Conservation (phyloP, 1,140 invertebrate species). For the Amphibalanus amphitrite region DNA sequence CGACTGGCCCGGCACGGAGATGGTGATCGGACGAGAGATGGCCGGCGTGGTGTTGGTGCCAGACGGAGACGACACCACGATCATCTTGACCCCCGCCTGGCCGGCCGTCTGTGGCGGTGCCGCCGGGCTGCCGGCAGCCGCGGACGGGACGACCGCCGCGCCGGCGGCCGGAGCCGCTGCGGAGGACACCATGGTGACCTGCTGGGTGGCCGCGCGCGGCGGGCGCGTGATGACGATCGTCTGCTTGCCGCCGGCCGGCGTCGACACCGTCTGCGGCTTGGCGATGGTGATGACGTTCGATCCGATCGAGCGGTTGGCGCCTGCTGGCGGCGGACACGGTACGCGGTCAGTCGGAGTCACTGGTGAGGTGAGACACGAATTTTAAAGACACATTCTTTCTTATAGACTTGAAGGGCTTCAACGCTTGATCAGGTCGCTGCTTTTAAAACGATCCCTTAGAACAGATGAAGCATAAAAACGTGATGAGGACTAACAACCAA, state of each 20-base stretch:
- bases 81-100: conserved; percentile 40
- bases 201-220: conserved; percentile 34
- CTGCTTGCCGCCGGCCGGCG: conserved; percentile 33
- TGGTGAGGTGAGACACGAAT: too few relatives aligned
- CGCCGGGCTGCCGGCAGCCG: conserved; percentile 23
- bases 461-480: too few relatives aligned
- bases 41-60: conserved; percentile 16
- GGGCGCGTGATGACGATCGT: conserved; percentile 46
- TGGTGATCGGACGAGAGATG: conserved; percentile 40
- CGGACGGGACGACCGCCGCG: conserved; percentile 17
- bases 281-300: conserved; percentile 13
- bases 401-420: too few relatives aligned
- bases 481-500: too few relatives aligned
- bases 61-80: conserved; percentile 36
- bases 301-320: neutral
- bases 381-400: too few relatives aligned
- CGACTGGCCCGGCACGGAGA: conserved; percentile 40
- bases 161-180: conserved; percentile 24
- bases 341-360: too few relatives aligned
- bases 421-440: too few relatives aligned
- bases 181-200: conserved; percentile 53
- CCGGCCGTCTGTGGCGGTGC: conserved; percentile 24
- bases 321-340: too few relatives aligned
- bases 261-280: conserved; percentile 14
- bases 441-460: too few relatives aligned